Percentiles rank a stretch among this genome's conserved stretches.
Evolutionary conservation across 2,888 invertebrate species (phyloP).

Genomic region (Automeris io): DNA sequence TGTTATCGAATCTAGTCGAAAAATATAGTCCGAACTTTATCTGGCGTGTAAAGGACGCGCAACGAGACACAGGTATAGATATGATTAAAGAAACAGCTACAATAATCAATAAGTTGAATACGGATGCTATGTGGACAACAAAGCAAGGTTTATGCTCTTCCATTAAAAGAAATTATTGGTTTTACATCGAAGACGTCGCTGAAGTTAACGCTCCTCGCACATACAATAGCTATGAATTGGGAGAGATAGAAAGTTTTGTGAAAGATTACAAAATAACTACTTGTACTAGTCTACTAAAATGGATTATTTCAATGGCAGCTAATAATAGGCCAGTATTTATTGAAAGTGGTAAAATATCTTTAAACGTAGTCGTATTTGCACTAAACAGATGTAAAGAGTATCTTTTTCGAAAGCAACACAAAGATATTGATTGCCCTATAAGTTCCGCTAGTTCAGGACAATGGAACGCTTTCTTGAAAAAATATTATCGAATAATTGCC

Average conservation of each 20-base stretch:
- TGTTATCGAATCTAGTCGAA: constrained; percentile 58
- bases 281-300: constrained; percentile 85
- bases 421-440: constrained; percentile 78
- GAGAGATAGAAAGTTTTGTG: constrained; percentile 77
- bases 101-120: constrained; percentile 52
- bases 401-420: constrained; percentile 75
- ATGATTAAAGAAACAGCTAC: constrained; percentile 36
- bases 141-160: constrained; percentile 72
- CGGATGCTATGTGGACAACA: constrained; percentile 56
- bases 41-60: constrained; percentile 47
- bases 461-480: constrained; percentile 82
- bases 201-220: constrained; percentile 84
- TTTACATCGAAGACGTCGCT: constrained; percentile 76
- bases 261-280: constrained; percentile 88
- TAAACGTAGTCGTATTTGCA: constrained; percentile 81
- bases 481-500: constrained; percentile 80
- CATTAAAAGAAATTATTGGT: constrained; percentile 80
- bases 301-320: constrained; percentile 55
- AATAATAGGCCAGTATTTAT: constrained; percentile 60
- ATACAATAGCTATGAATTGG: constrained; percentile 77
- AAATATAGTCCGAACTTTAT: constrained; percentile 53
- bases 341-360: constrained; percentile 70
- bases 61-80: constrained; percentile 30
- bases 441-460: constrained; percentile 64
- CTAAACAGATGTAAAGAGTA: constrained; percentile 82